These are phyloP conservation scores for Tenthredo amoena DNA, from an alignment of 2,888 invertebrate species.

Conservation along the genomic window DNA sequence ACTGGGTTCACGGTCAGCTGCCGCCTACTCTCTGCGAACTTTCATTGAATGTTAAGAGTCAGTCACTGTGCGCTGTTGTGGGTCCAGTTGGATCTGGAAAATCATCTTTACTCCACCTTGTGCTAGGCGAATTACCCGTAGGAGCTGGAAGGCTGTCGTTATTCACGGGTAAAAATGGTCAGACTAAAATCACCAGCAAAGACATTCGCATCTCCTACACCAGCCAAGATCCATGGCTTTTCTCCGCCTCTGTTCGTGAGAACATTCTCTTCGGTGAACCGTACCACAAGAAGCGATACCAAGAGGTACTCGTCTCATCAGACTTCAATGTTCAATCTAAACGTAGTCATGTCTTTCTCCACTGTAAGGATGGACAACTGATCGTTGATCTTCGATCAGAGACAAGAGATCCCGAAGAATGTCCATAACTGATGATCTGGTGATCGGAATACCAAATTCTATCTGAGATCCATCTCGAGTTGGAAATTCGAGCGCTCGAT, in stretches of 20 bases:
- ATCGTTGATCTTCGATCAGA: not conserved
- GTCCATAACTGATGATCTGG: slow-evolving; percentile 58
- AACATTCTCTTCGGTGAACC: slow-evolving; percentile 92
- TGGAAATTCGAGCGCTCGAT: not conserved
- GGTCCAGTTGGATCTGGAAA: slow-evolving; percentile 87
- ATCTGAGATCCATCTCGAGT: slow-evolving; percentile 52
- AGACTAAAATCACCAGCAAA: not conserved
- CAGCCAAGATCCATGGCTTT: slow-evolving; percentile 80
- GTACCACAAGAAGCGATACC: slow-evolving; percentile 83
- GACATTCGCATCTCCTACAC: slow-evolving; percentile 76
- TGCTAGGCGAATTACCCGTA: slow-evolving; percentile 22
- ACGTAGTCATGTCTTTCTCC: not conserved
- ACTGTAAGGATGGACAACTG: not conserved
- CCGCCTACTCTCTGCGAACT: slow-evolving; percentile 78
- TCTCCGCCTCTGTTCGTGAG: slow-evolving; percentile 85
- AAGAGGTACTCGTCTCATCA: slow-evolving; percentile 74
- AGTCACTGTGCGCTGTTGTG: slow-evolving; percentile 80
- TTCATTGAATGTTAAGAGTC: slow-evolving; percentile 75
- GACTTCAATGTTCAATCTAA: not conserved
- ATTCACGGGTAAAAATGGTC: not conserved
- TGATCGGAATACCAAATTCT: slow-evolving; percentile 64
- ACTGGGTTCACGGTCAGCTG: slow-evolving; percentile 69
- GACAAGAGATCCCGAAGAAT: not conserved
- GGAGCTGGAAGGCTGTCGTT: slow-evolving; percentile 31
- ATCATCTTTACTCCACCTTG: slow-evolving; percentile 61